Percentiles rank a stretch among this genome's conserved stretches.
Evolutionary conservation across 2,113 vertebrate genomes (phyloP).

Genomic region (Aegithalos caudatus): DNA sequence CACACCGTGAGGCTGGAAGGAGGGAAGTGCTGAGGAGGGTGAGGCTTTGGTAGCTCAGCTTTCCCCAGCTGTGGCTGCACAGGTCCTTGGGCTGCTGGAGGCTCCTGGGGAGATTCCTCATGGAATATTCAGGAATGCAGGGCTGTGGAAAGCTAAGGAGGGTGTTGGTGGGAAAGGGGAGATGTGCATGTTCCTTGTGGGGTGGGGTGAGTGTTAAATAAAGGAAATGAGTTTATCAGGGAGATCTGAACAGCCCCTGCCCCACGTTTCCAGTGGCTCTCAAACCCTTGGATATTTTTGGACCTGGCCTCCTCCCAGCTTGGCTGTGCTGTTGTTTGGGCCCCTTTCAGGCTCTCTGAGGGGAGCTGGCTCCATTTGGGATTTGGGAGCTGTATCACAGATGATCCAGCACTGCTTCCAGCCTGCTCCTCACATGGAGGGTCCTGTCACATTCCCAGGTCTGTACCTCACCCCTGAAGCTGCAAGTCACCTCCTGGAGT

Average conservation of each 20-base stretch:
- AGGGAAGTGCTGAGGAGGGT: not conserved
- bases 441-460: not conserved
- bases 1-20: not conserved
- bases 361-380: not conserved
- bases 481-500: fast-evolving
- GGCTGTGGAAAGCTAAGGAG: not conserved
- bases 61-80: not conserved
- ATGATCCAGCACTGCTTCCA: not conserved
- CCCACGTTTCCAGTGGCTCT: not conserved
- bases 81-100: not conserved
- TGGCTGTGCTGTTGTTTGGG: not conserved
- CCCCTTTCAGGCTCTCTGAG: not conserved
- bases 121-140: not conserved
- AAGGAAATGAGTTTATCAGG: not conserved
- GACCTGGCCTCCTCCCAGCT: not conserved
- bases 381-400: not conserved
- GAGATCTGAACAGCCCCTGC: not conserved
- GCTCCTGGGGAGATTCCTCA: not conserved
- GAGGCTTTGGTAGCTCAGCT: not conserved
- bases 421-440: not conserved
- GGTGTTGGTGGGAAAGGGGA: not conserved
- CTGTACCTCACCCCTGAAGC: not conserved
- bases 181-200: not conserved
- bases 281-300: not conserved
- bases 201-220: not conserved